Base-by-base conservation (phyloP, 2,113 vertebrate genomes). In the Stigmatopora argus region DNA sequence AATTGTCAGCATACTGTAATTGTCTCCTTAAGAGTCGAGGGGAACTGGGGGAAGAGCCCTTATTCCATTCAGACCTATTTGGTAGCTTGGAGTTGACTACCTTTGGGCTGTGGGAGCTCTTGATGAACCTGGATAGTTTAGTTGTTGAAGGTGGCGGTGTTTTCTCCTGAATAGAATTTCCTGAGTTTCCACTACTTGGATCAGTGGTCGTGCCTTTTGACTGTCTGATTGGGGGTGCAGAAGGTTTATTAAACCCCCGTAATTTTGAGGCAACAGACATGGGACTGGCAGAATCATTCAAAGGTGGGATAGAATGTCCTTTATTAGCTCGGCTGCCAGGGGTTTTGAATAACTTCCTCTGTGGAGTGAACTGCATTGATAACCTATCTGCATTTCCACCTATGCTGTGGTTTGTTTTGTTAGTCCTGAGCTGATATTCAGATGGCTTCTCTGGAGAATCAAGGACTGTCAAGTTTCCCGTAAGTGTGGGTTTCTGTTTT, bases 251-350 rank as follows among this genome's bases (percentile, higher is more conserved):
- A 69, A 87, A 88, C 72, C 89, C 89, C 1, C 92, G 92, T 73
- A 94, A 92, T 87, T 92, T 96, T 68, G 88, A 93, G 67, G 88
- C 57, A 66, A 74, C 79, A 44, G 83, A 78, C 73, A 91, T 94
- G 59, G 85, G 78, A 84, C 9, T 80, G 60, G 81, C 61, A 45
- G 72, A 69, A 62, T 85, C 56, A 6, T 87, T 83, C 65, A 78
- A 60, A 1, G 80, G 70, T 63, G 91, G 81, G 56, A 85, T 82
- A 19, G 87, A 89, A 62, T 62, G 88, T 17, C 73, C 84, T 79
- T 91, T 91, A 71, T 66, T 76, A 14, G 84, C 65, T 34, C 74
- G 53, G 53, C 44, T 88, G 60, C 65, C 83, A 1, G 69, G 69
- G 2, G 91, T 85, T 51, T 90, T 94, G 68, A 89, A 78, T 11